These are phyloP conservation scores for Eupeodes luniger DNA, from an alignment of 2,888 invertebrate species.

Conservation along the genomic window DNA sequence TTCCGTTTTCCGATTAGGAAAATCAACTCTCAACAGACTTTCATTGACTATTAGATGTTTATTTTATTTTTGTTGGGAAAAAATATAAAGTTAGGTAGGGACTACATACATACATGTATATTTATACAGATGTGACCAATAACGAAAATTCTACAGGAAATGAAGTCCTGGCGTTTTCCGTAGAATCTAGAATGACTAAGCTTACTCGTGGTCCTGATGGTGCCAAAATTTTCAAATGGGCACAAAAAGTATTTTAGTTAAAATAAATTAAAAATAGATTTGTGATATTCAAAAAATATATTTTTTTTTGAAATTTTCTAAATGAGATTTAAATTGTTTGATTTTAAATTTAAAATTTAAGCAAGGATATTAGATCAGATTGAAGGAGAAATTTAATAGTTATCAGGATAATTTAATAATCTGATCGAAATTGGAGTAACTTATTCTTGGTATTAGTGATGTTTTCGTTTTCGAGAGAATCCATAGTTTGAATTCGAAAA, in stretches of 20 bases:
- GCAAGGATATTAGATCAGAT: no score
- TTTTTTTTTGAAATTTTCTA: background rate
- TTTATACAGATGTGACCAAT: conserved; percentile 32
- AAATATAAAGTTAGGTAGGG: no score
- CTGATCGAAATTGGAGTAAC: no score
- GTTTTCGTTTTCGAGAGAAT: no score
- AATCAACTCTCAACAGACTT: conserved; percentile 20
- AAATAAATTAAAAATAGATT: conserved; percentile 32
- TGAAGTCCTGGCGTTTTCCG: conserved; percentile 8
- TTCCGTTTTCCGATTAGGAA: conserved; percentile 37
- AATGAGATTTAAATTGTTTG: background rate
- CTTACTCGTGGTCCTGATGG: background rate
- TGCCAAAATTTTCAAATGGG: background rate
- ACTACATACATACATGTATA: no score
- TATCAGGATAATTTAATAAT: no score
- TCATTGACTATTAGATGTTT: conserved; percentile 19
- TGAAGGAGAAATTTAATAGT: background rate
- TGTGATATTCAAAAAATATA: conserved; percentile 9
- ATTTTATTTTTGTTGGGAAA: background rate
- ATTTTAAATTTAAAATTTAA: no score
- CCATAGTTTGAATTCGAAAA: no score
- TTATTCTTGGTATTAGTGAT: no score
- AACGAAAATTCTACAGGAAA: conserved; percentile 9
- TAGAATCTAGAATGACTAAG: background rate
- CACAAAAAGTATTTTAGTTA: background rate